phyloP scores from a whole-genome alignment of 2,888 invertebrate genomes.

The Oithona nana region DNA sequence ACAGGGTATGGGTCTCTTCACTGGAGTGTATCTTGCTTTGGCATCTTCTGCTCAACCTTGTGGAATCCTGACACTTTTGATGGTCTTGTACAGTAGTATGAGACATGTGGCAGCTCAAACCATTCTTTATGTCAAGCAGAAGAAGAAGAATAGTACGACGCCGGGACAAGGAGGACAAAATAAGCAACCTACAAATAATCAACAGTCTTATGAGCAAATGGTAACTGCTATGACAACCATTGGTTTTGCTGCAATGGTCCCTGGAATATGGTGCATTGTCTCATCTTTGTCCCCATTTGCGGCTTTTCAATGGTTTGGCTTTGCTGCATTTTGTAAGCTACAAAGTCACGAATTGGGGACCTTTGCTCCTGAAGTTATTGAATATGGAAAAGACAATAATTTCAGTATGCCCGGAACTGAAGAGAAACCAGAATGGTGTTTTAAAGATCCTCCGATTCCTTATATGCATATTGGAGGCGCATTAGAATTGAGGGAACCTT shows the following conservation, averaged over 20 bases:
- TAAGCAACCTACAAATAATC: neutral
- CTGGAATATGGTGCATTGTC: neutral
- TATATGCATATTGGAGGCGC: neutral
- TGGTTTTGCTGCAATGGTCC: neutral
- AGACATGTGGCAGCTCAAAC: neutral
- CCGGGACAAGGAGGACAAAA: no score
- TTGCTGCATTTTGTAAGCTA: conserved; percentile 1
- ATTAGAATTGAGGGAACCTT: neutral
- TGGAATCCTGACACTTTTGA: neutral
- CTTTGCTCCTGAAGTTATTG: neutral
- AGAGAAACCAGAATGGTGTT: neutral
- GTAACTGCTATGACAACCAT: neutral
- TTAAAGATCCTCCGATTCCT: neutral
- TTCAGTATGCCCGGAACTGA: neutral
- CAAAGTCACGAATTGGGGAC: neutral
- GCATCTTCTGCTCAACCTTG: neutral
- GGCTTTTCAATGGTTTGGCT: conserved; percentile 1
- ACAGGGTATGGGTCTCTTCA: neutral
- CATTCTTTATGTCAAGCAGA: neutral
- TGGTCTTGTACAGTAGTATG: neutral
- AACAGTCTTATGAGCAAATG: no score
- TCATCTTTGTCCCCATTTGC: neutral
- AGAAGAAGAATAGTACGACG: neutral
- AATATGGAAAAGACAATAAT: neutral
- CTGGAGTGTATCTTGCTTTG: neutral